phyloP scores from a whole-genome alignment of 2,797 vertebrate genomes.

The Muscicapa striata region DNA sequence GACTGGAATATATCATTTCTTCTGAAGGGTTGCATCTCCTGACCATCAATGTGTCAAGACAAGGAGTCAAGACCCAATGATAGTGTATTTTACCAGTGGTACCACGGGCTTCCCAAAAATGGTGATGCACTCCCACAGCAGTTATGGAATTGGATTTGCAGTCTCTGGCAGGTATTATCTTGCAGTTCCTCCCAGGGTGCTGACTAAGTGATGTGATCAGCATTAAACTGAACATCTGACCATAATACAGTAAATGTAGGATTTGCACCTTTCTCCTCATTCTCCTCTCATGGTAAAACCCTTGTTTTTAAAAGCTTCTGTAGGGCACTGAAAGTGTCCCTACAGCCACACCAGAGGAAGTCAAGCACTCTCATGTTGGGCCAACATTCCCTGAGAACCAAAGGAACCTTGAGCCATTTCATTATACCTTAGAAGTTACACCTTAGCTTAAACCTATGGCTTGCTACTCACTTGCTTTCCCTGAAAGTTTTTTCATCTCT shows the following conservation, averaged over 20 bases:
- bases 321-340: not conserved
- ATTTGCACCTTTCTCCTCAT: not conserved
- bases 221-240: not conserved
- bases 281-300: not conserved
- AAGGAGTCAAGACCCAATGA: slow-evolving; percentile 76
- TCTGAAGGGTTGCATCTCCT: slow-evolving; percentile 73
- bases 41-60: slow-evolving; percentile 79
- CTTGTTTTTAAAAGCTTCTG: not conserved
- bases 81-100: slow-evolving; percentile 86
- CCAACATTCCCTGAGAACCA: not conserved
- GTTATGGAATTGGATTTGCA: slow-evolving; percentile 81
- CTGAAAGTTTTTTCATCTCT: not conserved
- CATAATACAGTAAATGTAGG: not conserved
- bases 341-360: not conserved
- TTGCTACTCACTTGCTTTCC: not conserved
- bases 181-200: not conserved
- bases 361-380: not conserved
- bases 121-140: slow-evolving; percentile 82
- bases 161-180: slow-evolving; percentile 74
- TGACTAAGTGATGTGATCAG: not conserved
- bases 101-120: slow-evolving; percentile 86
- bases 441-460: not conserved
- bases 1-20: not conserved
- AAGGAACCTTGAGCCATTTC: not conserved
- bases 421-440: not conserved